Percentiles rank a stretch among this genome's conserved stretches.
phyloP scores from a whole-genome alignment of 2,888 invertebrate genomes.

The Leptodirus hochenwartii region DNA sequence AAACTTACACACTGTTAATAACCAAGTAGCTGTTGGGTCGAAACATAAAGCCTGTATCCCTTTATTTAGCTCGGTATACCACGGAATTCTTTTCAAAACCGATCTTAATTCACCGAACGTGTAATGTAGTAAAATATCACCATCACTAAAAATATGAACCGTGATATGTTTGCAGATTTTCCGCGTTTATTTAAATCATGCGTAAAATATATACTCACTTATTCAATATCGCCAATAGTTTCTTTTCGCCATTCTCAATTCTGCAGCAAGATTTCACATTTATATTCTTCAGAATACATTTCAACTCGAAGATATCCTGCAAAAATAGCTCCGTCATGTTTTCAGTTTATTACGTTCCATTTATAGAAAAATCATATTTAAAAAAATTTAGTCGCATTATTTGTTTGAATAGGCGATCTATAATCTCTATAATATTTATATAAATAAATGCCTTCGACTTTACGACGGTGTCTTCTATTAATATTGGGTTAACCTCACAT shows the following conservation, averaged over 20 bases:
- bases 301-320: conserved; percentile 24
- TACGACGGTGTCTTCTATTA: too few relatives aligned
- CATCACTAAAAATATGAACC: conserved; percentile 20
- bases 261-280: conserved; percentile 23
- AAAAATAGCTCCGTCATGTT: conserved; percentile 12
- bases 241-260: conserved; percentile 27
- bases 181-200: too few relatives aligned
- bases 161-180: too few relatives aligned
- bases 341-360: not conserved
- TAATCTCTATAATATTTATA: too few relatives aligned
- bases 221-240: conserved; percentile 23
- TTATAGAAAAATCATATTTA: too few relatives aligned
- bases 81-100: conserved; percentile 24
- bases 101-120: conserved; percentile 25
- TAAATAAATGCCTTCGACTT: too few relatives aligned
- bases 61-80: conserved; percentile 24
- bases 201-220: conserved; percentile 15
- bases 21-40: conserved; percentile 66
- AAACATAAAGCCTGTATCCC: conserved; percentile 57
- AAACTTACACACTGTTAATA: conserved; percentile 40
- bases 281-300: conserved; percentile 24
- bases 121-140: conserved; percentile 25
- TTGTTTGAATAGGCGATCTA: too few relatives aligned
- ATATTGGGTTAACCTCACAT: too few relatives aligned
- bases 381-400: too few relatives aligned